These are phyloP conservation scores for Scaptomyza cyrtandrae DNA, from an alignment of 2,888 invertebrate genomes.

Conservation along the genomic window DNA sequence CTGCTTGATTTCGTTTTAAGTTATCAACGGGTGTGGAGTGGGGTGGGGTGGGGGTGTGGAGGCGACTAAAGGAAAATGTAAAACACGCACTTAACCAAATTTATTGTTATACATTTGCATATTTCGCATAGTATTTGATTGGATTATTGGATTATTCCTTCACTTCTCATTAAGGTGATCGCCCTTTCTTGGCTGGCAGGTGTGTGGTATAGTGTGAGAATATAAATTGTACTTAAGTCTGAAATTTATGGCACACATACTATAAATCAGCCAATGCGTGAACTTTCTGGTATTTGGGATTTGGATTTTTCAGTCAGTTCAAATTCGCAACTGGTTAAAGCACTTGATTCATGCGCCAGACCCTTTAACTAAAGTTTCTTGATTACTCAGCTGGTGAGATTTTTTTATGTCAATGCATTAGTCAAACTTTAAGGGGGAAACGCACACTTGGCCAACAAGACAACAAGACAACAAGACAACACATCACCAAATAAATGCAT, in stretches of 20 bases:
- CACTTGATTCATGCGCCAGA: neutral
- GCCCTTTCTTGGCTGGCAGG: neutral
- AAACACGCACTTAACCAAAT: slow-evolving; percentile 62
- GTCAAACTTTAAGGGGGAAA: slow-evolving; percentile 33
- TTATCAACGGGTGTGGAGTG: no score
- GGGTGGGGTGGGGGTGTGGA: no score
- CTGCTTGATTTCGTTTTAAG: neutral
- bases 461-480: slow-evolving; percentile 4
- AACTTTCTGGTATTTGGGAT: no score
- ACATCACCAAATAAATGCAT: slow-evolving; percentile 51
- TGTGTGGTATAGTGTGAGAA: neutral
- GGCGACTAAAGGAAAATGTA: slow-evolving; percentile 45
- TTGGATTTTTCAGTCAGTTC: no score
- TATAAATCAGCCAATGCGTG: slow-evolving; percentile 20
- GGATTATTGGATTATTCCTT: no score
- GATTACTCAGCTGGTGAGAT: slow-evolving; percentile 36
- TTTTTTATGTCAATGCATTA: slow-evolving; percentile 36
- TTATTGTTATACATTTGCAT: slow-evolving; percentile 71
- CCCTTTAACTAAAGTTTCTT: neutral
- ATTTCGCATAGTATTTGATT: slow-evolving; percentile 62
- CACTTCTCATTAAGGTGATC: no score
- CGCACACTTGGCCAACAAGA: slow-evolving; percentile 22
- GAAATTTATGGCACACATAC: slow-evolving; percentile 41
- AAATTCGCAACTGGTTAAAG: slow-evolving; percentile 27
- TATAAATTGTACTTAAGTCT: no score